Percentiles rank a stretch among this genome's conserved stretches.
phyloP scores from a whole-genome alignment of 2,797 vertebrate species.

The Xyrichtys novacula region DNA sequence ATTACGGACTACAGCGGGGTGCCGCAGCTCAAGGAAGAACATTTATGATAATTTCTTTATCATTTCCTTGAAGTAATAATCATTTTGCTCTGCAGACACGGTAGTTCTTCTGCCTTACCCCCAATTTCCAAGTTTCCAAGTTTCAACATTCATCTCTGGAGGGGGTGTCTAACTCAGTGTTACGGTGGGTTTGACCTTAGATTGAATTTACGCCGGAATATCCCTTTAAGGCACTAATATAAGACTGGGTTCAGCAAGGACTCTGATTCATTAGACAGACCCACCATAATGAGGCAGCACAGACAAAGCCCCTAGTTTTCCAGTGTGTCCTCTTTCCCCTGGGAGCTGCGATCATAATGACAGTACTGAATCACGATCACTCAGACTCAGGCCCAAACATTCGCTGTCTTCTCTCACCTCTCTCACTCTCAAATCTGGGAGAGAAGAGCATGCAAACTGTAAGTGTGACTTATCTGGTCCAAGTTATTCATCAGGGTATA shows the following conservation, averaged over 20 bases:
- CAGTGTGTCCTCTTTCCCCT: slow-evolving; percentile 61
- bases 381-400: slow-evolving; percentile 27
- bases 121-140: too few species aligned
- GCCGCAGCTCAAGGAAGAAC: too few species aligned
- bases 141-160: too few species aligned
- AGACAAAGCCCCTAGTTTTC: slow-evolving; percentile 71
- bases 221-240: slow-evolving; percentile 16
- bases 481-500: slow-evolving; percentile 30
- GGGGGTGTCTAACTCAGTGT: too few species aligned
- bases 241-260: slow-evolving; percentile 27
- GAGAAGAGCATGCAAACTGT: slow-evolving; percentile 30
- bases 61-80: too few species aligned
- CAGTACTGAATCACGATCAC: slow-evolving; percentile 70
- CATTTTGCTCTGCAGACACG: too few species aligned
- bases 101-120: too few species aligned
- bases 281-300: slow-evolving; percentile 69
- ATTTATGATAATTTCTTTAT: too few species aligned
- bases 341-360: slow-evolving; percentile 71
- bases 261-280: slow-evolving; percentile 61
- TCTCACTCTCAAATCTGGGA: slow-evolving; percentile 27
- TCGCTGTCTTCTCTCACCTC: slow-evolving; percentile 46
- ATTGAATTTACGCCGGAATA: too few species aligned
- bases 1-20: too few species aligned
- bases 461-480: slow-evolving; percentile 27
- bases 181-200: too few species aligned